These are phyloP conservation scores for Phaethornis superciliosus DNA, from an alignment of 2,113 vertebrate genomes.

Conservation along the genomic window DNA sequence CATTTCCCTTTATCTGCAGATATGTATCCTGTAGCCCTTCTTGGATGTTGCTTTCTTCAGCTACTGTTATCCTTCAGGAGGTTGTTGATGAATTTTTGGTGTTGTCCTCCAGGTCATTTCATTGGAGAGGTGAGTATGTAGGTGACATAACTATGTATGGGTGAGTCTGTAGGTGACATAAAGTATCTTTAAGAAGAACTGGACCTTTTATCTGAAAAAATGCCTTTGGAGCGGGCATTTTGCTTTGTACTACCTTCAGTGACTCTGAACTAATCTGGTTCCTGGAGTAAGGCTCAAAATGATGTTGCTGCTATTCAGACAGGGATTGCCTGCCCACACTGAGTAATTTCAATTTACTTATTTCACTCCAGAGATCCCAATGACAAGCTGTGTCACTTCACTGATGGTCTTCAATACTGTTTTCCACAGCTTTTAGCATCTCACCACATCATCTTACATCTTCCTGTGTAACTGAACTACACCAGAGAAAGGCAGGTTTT, in stretches of 20 bases:
- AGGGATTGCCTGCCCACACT: background rate
- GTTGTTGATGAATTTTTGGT: background rate
- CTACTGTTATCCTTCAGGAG: background rate
- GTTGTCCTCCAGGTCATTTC: background rate
- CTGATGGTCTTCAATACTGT: background rate
- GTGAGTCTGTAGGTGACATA: too few relatives aligned
- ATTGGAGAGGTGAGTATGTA: too few relatives aligned
- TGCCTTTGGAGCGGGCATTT: background rate
- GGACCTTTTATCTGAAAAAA: background rate
- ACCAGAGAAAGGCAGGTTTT: background rate
- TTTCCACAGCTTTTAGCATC: slow-evolving; percentile 7
- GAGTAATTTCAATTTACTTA: background rate
- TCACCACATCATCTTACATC: background rate
- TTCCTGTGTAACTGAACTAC: background rate
- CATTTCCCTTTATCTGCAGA: background rate
- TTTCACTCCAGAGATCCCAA: background rate
- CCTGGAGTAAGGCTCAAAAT: background rate
- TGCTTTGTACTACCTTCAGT: accelerated
- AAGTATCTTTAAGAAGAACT: background rate
- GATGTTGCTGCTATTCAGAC: background rate
- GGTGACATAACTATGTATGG: too few relatives aligned
- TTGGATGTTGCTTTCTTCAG: background rate
- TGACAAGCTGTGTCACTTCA: background rate
- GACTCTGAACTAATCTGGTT: background rate
- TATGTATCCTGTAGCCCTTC: background rate